Base-by-base conservation (phyloP, 1,140 invertebrate genomes). In the Brachionus sp. region DNA sequence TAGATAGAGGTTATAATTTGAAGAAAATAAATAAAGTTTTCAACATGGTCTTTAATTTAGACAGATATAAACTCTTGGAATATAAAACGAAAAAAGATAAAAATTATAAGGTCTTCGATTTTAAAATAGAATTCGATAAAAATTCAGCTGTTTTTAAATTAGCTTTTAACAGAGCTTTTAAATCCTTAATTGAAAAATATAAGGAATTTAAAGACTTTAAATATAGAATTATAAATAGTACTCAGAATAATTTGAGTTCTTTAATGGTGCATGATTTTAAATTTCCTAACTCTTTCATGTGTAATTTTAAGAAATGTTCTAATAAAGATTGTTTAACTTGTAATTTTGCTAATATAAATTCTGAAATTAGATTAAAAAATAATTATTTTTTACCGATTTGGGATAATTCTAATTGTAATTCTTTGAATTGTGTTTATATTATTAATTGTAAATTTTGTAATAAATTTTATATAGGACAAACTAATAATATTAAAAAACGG, bases 301-400 rank as follows among this genome's bases (percentile, higher is more conserved):
- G n/a, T 62, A 19, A 25, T 62, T 62, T 19, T 62, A 16, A 62
- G 23, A 62, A 62, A 25, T 62, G 53, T 62, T 62, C 53, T 62
- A 62, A 62, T 62, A 25, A 19, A 19, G 53, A 62, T 62, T 62
- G 53, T 62, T 62, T 25, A 19, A 62, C 23, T 62, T 62, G 53
- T 62, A 62, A 25, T 19, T 62, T 62, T 62, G 53, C 53, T 62
- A 25, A 62, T 62, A 62, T 62, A 62, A 19, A 16, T 62, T 62
- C 1, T 62, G 23, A 25, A 19, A 62, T 62, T 19, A 2, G 23
- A 62, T 62, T 62, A 62, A 62, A 62, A 62, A 25, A 62, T 62
- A 62, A 62, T 62, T 62, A 19, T 62, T 62, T 62, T 62, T 25
- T 62, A 62, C 53, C 53, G n/a, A 62, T 62, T 62, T 62, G 53